phyloP scores from a whole-genome alignment of 2,888 invertebrate species.

The Platycheirus rosarum region DNA sequence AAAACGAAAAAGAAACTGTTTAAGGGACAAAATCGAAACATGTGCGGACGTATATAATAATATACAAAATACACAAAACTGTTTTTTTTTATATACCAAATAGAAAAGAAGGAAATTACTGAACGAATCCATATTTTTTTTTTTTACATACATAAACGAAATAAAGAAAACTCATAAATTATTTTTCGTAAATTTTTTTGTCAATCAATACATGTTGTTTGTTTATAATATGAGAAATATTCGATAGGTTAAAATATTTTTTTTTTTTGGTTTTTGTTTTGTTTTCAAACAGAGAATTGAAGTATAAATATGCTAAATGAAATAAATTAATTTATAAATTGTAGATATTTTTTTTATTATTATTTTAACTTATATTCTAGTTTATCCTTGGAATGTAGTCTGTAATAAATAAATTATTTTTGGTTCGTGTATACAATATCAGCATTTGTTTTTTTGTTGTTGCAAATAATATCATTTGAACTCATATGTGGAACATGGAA shows the following conservation, averaged over 20 bases:
- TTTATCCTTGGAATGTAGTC: conserved; percentile 65
- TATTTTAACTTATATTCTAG: conserved; percentile 53
- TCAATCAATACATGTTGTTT: conserved; percentile 65
- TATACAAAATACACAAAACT: conserved; percentile 66
- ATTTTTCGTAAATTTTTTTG: conserved; percentile 61
- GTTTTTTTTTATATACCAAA: conserved; percentile 58
- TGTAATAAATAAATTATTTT: conserved; percentile 44
- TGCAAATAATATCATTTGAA: conserved; percentile 66
- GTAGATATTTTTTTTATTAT: conserved; percentile 28
- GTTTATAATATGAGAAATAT: conserved; percentile 69
- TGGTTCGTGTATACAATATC: conserved; percentile 60
- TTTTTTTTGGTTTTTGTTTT: conserved; percentile 29
- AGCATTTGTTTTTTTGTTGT: conserved; percentile 45
- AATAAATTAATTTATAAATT: conserved; percentile 55
- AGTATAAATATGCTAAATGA: conserved; percentile 60
- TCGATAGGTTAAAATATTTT: conserved; percentile 62
- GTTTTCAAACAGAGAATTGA: conserved; percentile 46
- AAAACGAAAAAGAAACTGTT: conserved; percentile 38
- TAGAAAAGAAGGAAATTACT: conserved; percentile 70
- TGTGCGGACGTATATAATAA: conserved; percentile 62
- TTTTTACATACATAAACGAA: conserved; percentile 51
- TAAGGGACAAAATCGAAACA: conserved; percentile 63
- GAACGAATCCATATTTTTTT: conserved; percentile 62
- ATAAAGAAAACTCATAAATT: conserved; percentile 72
- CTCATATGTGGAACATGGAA: conserved; percentile 36